Evolutionary conservation across 2,797 vertebrate species (phyloP), one percentile per base, ranked within the genome.

Genomic region (Neopelma chrysocephalum): DNA sequence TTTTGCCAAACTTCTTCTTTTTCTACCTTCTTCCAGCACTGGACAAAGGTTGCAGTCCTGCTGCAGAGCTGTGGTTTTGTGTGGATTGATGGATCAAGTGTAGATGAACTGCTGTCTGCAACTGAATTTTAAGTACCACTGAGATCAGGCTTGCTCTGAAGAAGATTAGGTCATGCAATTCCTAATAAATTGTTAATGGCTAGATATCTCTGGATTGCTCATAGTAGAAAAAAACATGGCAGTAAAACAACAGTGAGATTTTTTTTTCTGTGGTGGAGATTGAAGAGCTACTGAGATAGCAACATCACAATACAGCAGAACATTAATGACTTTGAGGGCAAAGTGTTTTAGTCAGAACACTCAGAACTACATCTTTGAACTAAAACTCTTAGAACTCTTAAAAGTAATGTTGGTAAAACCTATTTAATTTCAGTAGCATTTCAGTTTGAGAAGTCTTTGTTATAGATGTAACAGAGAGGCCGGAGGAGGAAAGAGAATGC

Each of bases 131-230:
- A 83, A 96, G 61, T 85, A 85, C 72, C 58, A 16, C 69, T 43
- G 82, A 81, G 73, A 76, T 58, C n/a, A 80, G 48, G 20, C 57
- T 75, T 69, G 54, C 69, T 88, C 76, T 91, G 54, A 70, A 71
- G 70, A 42, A 82, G 76, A 87, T 96, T 61, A 91, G 53, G 71
- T 95, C 61, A 53, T 61, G 54, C 62, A 65, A 58, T 66, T 83
- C n/a, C 65, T 78, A 86, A 81, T 91, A 85, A 95, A 96, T 93
- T 78, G 54, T 78, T 94, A 93, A 96, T 61, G 61, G 32, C 34
- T 75, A 34, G 60, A 21, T 81, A 56, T 43, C 58, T 83, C 43
- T 43, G 72, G 42, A 34, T 88, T 81, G 42, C 53, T 70, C 26
- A 16, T 23, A 40, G 48, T 8, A 36, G 40, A 21, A 70, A 78